A percentile compares a stretch with the other conserved stretches of the same genome.
These are phyloP conservation scores for Pipistrellus pipistrellus DNA, from an alignment of 2,797 vertebrate genomes.

Conservation along the genomic window DNA sequence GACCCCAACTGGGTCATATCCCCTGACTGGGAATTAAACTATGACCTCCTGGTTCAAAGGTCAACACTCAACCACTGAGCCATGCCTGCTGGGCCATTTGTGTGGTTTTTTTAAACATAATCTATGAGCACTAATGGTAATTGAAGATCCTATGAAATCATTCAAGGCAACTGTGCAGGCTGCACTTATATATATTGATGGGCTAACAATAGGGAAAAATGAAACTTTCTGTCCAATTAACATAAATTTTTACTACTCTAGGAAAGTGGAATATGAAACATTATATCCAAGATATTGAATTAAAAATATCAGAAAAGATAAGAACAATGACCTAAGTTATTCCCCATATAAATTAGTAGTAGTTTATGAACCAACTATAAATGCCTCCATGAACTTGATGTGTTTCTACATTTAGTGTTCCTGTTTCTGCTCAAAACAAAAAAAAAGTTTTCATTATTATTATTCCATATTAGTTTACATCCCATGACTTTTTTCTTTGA, in stretches of 20 bases:
- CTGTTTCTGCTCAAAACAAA: slow-evolving; percentile 37
- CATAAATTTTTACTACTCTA: background rate
- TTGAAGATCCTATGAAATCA: background rate
- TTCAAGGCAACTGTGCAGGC: background rate
- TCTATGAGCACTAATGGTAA: background rate
- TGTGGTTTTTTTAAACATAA: too few species aligned
- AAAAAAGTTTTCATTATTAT: slow-evolving; percentile 15
- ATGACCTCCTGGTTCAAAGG: too few species aligned
- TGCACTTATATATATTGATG: background rate
- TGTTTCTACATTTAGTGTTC: slow-evolving; percentile 16
- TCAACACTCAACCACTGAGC: too few species aligned
- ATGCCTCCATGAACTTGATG: background rate
- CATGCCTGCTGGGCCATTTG: too few species aligned
- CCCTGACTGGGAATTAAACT: too few species aligned
- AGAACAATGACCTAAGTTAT: background rate
- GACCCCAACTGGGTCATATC: too few species aligned
- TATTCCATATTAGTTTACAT: slow-evolving; percentile 5
- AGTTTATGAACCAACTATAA: background rate
- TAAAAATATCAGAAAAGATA: background rate
- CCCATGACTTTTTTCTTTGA: slow-evolving; percentile 8
- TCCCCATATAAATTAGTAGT: background rate
- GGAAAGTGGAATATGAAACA: background rate
- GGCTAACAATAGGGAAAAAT: background rate
- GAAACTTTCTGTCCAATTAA: slow-evolving; percentile 11
- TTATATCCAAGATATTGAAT: background rate